phyloP scores from a whole-genome alignment of 2,888 invertebrate genomes.

The Palloptera scutellata region DNA sequence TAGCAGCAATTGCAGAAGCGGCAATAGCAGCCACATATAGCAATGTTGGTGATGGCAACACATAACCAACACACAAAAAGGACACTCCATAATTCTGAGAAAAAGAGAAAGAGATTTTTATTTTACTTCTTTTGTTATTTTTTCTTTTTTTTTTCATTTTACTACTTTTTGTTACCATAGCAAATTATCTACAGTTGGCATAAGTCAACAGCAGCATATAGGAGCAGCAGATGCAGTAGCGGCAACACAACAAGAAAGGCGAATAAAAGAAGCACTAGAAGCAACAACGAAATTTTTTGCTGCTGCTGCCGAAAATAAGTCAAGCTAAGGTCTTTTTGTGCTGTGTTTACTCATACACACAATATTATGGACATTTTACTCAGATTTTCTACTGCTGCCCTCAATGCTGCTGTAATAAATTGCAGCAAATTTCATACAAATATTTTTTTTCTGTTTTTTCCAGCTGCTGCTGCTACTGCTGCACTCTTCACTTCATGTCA shows the following conservation, averaged over 20 bases:
- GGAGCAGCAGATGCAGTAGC: background rate
- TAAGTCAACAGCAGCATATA: background rate
- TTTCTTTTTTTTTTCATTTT: background rate
- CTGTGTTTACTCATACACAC: too few relatives aligned
- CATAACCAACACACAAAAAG: too few relatives aligned
- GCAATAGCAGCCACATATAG: too few relatives aligned
- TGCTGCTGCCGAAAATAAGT: background rate
- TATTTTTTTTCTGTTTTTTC: too few relatives aligned
- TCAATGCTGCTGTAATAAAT: slow-evolving; percentile 1
- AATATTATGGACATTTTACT: too few relatives aligned
- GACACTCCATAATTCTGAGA: too few relatives aligned
- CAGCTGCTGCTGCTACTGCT: background rate
- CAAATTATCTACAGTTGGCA: slow-evolving; percentile 7
- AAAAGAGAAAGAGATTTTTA: too few relatives aligned
- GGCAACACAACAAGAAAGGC: background rate
- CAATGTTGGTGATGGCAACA: too few relatives aligned
- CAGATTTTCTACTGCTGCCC: too few relatives aligned
- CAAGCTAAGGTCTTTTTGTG: too few relatives aligned
- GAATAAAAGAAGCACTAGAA: background rate
- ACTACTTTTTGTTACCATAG: background rate
- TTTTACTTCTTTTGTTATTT: background rate
- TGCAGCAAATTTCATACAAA: background rate
- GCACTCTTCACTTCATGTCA: background rate
- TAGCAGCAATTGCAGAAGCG: too few relatives aligned
- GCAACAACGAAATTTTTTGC: background rate